Base-by-base conservation (phyloP, 2,113 vertebrate species). In the Pelusios castaneus region DNA sequence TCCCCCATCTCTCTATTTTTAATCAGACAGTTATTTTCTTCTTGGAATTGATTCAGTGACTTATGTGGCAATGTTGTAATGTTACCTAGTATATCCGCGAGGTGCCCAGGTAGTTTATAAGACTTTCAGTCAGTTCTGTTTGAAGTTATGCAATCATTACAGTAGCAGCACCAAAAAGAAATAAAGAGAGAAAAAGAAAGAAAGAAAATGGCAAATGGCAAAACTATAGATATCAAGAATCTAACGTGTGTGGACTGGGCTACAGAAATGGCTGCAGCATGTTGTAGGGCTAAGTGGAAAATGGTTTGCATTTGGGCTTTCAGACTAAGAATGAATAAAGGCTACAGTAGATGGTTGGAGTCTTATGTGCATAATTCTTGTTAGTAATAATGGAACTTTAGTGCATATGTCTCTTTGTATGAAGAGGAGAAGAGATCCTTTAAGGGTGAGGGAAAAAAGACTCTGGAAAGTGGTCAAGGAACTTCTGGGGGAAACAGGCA, bases 111-210 rank as follows among this genome's bases (percentile, higher is more conserved):
- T 94, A 85, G 63, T 95, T 93, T 91, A 45, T 87, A 94, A 97
- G 80, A 87, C 45, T 92, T 80, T 77, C 78, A 92, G 94, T 88
- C 75, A 94, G 88, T 90, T 49, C 91, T 85, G 67, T n/a, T 91
- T 43, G 56, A 80, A 27, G 24, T 96, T 96, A 12, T 82, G 10
- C 58, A 80, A 17, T 58, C 81, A 91, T 29, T 79, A 67, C 38
- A 79, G 13, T 49, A 29, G 92, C 96, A 34, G 14, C 92, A 81
- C 47, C 86, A 95, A 51, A 84, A 97, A 21, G 16, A n/a, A 4
- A 27, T 89, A 82, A 75, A 94, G 91, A 79, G 81, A 97, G 95
- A 85, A 70, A 75, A 92, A 94, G 85, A 89, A 94, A 85, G 60
- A 87, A 95, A 91, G 91, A 88, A 93, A 96, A 75, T 21, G 34